A percentile compares a stretch with the other conserved stretches of the same genome.
Evolutionary conservation across 2,113 vertebrate genomes (phyloP).

Genomic region (Callocephalon fimbriatum): DNA sequence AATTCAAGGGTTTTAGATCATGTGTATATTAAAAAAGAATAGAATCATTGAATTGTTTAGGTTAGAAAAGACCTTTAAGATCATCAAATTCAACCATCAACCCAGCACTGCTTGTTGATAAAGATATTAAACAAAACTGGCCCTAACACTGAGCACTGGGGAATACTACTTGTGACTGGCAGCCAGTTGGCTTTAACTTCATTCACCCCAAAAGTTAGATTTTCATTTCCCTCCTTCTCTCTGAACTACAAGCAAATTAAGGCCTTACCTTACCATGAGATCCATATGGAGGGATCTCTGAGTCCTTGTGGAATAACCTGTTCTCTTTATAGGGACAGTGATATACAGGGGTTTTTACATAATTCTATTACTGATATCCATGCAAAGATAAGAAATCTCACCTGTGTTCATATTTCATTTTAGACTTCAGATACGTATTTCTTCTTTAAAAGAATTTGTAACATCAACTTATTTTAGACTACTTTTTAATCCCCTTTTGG

Average conservation of each 20-base stretch:
- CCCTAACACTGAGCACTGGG: not conserved
- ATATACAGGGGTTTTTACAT: accelerated
- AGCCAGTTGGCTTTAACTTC: not conserved
- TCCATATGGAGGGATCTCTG: not conserved
- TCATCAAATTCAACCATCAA: not conserved
- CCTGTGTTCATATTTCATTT: not conserved
- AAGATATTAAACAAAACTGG: not conserved
- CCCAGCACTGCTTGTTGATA: not conserved
- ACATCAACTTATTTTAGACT: not conserved
- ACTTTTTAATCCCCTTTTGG: not conserved
- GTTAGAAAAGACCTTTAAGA: not conserved
- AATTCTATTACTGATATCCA: accelerated
- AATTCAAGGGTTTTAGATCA: not conserved
- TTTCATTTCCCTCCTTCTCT: not conserved
- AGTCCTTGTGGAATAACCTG: not conserved
- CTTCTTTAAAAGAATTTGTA: not conserved
- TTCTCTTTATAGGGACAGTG: not conserved
- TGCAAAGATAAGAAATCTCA: not conserved
- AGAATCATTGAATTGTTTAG: not conserved
- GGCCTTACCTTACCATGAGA: not conserved
- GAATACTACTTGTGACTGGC: not conserved
- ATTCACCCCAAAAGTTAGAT: not conserved
- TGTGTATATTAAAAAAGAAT: not conserved
- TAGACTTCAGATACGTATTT: not conserved
- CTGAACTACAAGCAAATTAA: not conserved